Evolutionary conservation across 1,140 invertebrate genomes (phyloP), one percentile per base, ranked within the genome.

Genomic region (Chironomus striatipennis): DNA sequence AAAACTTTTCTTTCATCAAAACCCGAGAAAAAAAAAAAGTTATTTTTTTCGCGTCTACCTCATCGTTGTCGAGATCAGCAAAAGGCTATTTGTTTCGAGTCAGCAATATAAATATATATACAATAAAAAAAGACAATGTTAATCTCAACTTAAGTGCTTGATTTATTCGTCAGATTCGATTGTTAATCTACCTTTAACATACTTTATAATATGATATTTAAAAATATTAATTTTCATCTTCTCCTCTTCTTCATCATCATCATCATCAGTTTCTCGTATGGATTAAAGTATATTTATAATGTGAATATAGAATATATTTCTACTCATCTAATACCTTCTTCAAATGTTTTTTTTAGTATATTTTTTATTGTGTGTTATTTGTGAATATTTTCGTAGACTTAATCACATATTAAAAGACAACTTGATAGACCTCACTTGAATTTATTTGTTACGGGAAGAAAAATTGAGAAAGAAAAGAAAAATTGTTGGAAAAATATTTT

Each of bases 131-230:
- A 70, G 20, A 70, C 65, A 70, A 9, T 20, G 17, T 70, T 70
- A 70, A 70, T 70, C 65, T 70, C 9, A 9, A 70, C 17, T 18
- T 70, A 70, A 70, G 20, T 70, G n/a, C 65, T 70, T 70, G 65
- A 70, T 70, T 70, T 70, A 70, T 70, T 20, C 10, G 2, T 70
- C 4, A 70, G 7, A 70, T 20, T 70, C 18, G 6, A 70, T 70
- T 70, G 65, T 17, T 70, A 70, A 70, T 70, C 65, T 70, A 70
- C 65, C 65, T 70, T 70, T 70, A 70, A 70, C 65, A 70, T 70
- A 70, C 65, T 70, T 67, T 17, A 47, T 10, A 47, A 47, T 47
- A 15, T 15, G 43, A 15, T 47, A 15, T 57, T 57, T 15, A 57
- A 57, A 57, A 57, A 57, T 57, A 57, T 57, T 57, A 57, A 57